Conservation (phyloP, 2,888 invertebrate species). For the Tiliacea citrago region DNA sequence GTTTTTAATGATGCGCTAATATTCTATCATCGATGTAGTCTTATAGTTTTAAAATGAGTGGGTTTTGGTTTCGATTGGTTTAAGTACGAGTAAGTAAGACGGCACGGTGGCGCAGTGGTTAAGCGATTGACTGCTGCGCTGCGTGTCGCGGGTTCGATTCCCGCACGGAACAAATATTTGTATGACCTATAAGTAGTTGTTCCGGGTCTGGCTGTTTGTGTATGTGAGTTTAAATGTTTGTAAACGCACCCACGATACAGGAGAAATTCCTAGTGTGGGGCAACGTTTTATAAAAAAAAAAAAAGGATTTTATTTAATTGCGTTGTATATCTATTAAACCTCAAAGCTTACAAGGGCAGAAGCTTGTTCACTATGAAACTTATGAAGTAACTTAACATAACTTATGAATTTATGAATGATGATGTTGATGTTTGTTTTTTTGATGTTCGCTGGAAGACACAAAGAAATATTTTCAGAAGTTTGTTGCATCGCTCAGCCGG, state of each 20-base stretch:
- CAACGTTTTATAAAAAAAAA: too few species aligned
- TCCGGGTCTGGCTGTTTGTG: too few species aligned
- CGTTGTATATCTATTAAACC: conserved; percentile 28
- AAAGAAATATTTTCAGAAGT: conserved; percentile 57
- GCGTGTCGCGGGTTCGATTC: too few species aligned
- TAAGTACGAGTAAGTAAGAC: too few species aligned
- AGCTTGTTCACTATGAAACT: conserved; percentile 58
- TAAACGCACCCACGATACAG: too few species aligned
- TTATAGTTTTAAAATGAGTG: conserved; percentile 6
- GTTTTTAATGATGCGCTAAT: conserved; percentile 50
- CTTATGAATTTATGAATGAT: not conserved
- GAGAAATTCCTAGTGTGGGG: too few species aligned
- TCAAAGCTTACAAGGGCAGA: conserved; percentile 21
- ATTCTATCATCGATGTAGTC: conserved; percentile 42
- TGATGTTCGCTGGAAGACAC: conserved; percentile 36
- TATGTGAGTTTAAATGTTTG: too few species aligned
- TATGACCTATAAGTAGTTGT: too few species aligned
- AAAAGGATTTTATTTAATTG: not conserved
- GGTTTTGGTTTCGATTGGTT: conserved; percentile 20
- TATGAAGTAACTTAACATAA: conserved; percentile 20
- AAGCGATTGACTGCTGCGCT: too few species aligned
- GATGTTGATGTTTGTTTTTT: too few species aligned
- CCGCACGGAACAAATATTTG: too few species aligned
- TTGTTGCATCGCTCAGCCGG: conserved; percentile 21
- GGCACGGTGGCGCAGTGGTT: too few species aligned